A percentile compares a stretch with the other conserved stretches of the same genome.
phyloP scores from a whole-genome alignment of 30 jellyfish, hydroid and myxozoan species.

The Aurelia aurita complex sp. Pacific region DNA sequence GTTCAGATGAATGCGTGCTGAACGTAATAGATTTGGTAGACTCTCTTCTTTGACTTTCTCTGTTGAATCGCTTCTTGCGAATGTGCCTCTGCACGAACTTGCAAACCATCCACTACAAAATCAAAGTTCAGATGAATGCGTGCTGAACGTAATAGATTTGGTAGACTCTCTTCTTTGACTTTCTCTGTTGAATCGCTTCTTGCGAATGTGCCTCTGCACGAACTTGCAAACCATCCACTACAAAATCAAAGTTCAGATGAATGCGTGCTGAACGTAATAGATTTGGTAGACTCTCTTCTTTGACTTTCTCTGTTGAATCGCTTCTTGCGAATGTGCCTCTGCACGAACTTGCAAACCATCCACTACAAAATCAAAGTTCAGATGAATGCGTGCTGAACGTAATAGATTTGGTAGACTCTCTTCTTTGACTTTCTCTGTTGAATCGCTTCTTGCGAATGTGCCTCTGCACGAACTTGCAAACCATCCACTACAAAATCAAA shows the following conservation, averaged over 20 bases:
- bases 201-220: background rate
- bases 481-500: too few species aligned
- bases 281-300: too few species aligned
- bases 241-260: background rate
- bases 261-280: too few species aligned
- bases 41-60: background rate
- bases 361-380: too few species aligned
- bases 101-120: background rate
- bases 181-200: background rate
- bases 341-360: too few species aligned
- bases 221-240: background rate
- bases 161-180: constrained; percentile 1
- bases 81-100: background rate
- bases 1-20: background rate
- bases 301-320: too few species aligned
- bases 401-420: too few species aligned
- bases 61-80: background rate
- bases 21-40: background rate
- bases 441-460: too few species aligned
- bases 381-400: too few species aligned
- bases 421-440: too few species aligned
- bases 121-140: background rate
- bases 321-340: too few species aligned
- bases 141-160: background rate
- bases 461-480: too few species aligned